Conservation (phyloP, 2,797 vertebrate species). For the Distichodus sexfasciatus region DNA sequence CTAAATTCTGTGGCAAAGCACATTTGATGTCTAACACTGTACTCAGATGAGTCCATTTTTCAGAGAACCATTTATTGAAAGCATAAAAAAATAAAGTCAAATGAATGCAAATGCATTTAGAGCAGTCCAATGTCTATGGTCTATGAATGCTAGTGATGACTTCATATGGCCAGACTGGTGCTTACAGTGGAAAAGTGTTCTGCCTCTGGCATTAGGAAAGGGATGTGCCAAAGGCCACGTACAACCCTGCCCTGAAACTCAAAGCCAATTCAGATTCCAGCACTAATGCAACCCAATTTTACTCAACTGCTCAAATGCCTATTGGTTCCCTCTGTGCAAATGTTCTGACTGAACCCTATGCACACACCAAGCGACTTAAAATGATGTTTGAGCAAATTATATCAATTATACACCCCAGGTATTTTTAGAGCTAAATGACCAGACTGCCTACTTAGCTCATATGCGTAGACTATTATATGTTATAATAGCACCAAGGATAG, state of each 20-base stretch:
- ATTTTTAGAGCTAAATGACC: constrained; percentile 6
- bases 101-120: background rate
- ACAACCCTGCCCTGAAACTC: background rate
- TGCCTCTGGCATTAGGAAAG: background rate
- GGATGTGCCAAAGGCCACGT: background rate
- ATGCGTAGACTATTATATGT: background rate
- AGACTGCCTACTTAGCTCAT: background rate
- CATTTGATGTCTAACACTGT: too few species aligned
- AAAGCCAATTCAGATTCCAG: too few species aligned
- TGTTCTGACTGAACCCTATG: background rate
- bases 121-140: too few species aligned
- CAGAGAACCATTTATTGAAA: too few species aligned
- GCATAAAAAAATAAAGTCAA: background rate
- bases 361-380: background rate
- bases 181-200: background rate
- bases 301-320: background rate
- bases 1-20: too few species aligned
- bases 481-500: background rate
- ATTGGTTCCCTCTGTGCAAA: background rate
- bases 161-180: background rate
- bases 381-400: background rate
- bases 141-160: background rate
- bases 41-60: too few species aligned
- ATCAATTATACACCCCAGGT: background rate
- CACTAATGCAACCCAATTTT: too few species aligned